Percentiles rank a stretch among this genome's conserved stretches.
These are phyloP conservation scores for Porites cylindrica DNA, from an alignment of 92 coral and sea anemone genomes.

Conservation along the genomic window DNA sequence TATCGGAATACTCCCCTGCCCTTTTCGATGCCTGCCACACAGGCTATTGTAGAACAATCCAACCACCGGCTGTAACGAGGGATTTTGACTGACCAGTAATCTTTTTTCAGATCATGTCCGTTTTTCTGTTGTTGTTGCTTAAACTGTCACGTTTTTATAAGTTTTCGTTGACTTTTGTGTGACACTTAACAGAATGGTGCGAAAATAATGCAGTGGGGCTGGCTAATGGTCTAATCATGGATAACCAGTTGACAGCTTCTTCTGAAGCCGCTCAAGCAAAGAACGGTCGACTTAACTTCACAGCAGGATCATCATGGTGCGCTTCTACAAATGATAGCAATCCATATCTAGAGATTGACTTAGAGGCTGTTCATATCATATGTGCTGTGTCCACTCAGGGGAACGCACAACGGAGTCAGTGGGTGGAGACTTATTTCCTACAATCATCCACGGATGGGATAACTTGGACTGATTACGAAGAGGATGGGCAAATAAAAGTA, in stretches of 20 bases:
- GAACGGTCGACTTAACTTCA: conserved; percentile 14
- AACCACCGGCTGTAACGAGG: no score
- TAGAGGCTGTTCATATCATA: neutral
- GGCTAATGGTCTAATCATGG: neutral
- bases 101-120: no score
- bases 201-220: neutral
- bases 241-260: neutral
- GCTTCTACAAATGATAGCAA: conserved; percentile 29
- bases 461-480: conserved; percentile 14
- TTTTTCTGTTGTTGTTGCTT: no score
- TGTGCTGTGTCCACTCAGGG: no score
- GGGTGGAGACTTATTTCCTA: neutral
- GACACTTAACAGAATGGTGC: neutral
- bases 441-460: conserved; percentile 24
- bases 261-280: conserved; percentile 5
- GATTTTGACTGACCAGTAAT: no score
- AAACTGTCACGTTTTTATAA: no score
- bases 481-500: neutral
- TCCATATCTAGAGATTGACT: conserved; percentile 33
- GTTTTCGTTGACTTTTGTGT: no score
- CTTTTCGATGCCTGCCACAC: no score
- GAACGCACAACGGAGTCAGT: no score
- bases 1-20: no score
- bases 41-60: no score
- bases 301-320: conserved; percentile 48